Conservation (phyloP, 2,888 invertebrate species). For the Anthophora plumipes region DNA sequence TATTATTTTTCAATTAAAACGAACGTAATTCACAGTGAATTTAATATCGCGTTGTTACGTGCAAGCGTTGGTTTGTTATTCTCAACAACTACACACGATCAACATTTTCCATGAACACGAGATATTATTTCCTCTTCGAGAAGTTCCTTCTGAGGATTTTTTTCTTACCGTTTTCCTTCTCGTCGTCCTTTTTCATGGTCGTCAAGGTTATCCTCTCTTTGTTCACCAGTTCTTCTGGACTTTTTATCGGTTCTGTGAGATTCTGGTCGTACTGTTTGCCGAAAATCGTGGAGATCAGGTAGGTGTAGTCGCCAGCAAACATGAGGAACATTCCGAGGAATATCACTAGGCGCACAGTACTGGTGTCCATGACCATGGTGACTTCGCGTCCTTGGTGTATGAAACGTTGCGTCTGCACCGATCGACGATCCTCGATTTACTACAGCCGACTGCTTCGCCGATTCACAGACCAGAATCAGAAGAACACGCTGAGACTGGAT, state of each 20-base stretch:
- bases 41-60: too few species aligned
- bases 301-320: constrained; percentile 86
- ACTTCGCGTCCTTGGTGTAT: constrained; percentile 24
- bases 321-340: constrained; percentile 86
- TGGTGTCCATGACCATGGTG: constrained; percentile 80
- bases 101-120: background rate
- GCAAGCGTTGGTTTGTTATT: too few species aligned
- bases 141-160: too few species aligned
- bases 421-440: constrained; percentile 47
- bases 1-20: too few species aligned
- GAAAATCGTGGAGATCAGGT: constrained; percentile 85
- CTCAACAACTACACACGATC: too few species aligned
- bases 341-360: constrained; percentile 85
- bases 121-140: background rate
- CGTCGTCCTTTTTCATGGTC: constrained; percentile 46
- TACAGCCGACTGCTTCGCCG: constrained; percentile 28
- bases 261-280: constrained; percentile 82
- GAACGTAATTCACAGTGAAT: too few species aligned
- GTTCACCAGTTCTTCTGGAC: constrained; percentile 69
- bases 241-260: constrained; percentile 64
- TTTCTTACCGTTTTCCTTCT: constrained; percentile 68
- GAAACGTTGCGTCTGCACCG: constrained; percentile 35
- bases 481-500: constrained; percentile 31
- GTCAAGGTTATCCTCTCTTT: constrained; percentile 52
- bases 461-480: constrained; percentile 36